These are phyloP conservation scores for Halichoerus grypus DNA, from an alignment of 2,113 vertebrate genomes.

Conservation along the genomic window DNA sequence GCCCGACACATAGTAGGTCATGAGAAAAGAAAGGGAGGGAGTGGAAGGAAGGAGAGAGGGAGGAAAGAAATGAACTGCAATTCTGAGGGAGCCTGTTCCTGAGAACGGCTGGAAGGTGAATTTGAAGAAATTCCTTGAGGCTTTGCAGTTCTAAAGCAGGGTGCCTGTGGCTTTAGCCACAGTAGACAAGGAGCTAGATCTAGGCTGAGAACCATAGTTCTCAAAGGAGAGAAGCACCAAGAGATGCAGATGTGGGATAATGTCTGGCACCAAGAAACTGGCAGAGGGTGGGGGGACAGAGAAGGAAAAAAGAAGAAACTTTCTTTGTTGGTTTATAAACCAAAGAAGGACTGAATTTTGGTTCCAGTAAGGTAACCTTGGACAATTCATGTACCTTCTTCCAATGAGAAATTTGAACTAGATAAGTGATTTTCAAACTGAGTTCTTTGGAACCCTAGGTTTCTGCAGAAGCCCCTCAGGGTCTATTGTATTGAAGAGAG, in stretches of 20 bases:
- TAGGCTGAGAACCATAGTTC: not conserved
- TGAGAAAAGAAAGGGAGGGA: not conserved
- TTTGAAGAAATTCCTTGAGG: not conserved
- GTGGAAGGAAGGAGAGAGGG: not conserved
- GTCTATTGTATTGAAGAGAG: not conserved
- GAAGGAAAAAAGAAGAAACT: not conserved
- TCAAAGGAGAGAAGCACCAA: not conserved
- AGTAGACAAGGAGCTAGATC: not conserved
- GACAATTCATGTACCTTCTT: slow-evolving; percentile 32
- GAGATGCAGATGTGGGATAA: not conserved
- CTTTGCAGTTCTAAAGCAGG: not conserved
- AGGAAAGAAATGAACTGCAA: not conserved
- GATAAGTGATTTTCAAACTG: slow-evolving; percentile 15
- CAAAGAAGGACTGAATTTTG: not conserved
- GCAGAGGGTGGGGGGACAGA: not conserved
- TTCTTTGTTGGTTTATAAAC: slow-evolving; percentile 8
- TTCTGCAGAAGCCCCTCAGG: not conserved
- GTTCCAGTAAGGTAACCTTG: not conserved
- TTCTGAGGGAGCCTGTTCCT: not conserved
- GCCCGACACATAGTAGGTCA: not conserved
- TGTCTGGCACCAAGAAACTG: not conserved
- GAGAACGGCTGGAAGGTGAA: not conserved
- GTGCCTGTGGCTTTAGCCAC: not conserved
- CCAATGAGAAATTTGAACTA: not conserved
- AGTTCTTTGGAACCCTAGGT: slow-evolving; percentile 27